Evolutionary conservation across 1,140 invertebrate species (phyloP).

Genomic region (Myzus persicae): DNA sequence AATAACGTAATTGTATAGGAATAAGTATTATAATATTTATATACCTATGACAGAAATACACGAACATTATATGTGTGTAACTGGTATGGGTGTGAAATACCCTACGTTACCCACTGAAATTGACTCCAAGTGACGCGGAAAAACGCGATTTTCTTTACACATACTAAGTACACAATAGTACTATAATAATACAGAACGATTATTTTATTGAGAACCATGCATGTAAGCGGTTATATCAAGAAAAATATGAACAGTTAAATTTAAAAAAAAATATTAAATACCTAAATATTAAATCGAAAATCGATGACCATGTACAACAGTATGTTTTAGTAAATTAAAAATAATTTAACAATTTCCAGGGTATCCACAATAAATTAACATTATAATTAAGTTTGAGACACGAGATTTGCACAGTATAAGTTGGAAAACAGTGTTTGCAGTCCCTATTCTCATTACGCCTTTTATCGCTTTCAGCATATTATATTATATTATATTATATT

Average conservation of each 20-base stretch:
- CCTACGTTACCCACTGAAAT: too few relatives aligned
- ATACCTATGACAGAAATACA: too few relatives aligned
- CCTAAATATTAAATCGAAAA: neutral
- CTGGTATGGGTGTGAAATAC: too few relatives aligned
- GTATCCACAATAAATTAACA: neutral
- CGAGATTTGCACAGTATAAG: neutral
- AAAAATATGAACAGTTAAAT: neutral
- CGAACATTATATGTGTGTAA: too few relatives aligned
- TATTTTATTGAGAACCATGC: neutral
- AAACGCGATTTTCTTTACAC: neutral
- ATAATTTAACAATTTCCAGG: neutral
- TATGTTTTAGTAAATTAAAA: too few relatives aligned
- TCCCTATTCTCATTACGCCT: neutral
- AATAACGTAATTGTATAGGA: neutral
- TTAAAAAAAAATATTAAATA: too few relatives aligned
- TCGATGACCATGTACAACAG: neutral
- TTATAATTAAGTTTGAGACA: neutral
- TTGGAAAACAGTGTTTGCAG: neutral
- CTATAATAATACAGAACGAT: neutral
- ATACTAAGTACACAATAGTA: too few relatives aligned
- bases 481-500: neutral
- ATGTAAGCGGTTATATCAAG: neutral
- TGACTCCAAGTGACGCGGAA: too few relatives aligned
- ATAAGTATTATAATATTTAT: neutral
- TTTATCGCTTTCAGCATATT: neutral